Evolutionary conservation across 2,888 invertebrate species (phyloP), one percentile per base, ranked within the genome.

Genomic region (Euplagia quadripunctaria): DNA sequence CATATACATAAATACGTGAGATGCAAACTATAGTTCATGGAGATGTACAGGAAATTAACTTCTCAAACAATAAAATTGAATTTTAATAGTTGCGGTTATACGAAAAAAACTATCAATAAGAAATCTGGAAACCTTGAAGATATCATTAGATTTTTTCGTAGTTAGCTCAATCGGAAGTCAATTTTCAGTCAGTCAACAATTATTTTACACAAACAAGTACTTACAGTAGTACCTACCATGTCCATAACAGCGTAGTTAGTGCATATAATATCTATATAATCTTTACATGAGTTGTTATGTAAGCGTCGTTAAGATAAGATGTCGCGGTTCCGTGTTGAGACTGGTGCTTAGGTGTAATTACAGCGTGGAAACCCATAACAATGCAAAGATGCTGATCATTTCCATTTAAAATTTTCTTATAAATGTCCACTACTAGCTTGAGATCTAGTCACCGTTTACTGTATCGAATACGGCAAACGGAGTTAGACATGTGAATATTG

Each of bases 271-370:
- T 75, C 61, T 31, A 61, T 31, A 61, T 75, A 77, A 81, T 84
- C 81, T 86, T 86, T 86, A 82, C 79, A 66, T 74, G 72, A 81
- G 73, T 86, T 68, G 78, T 86, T 89, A 87, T 85, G 85, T 86
- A 88, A 88, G 82, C 76, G 63, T 79, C 75, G 81, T 81, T 68
- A 75, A 80, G 83, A 80, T 83, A 76, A 77, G 83, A 80, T 82
- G 80, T 76, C 73, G 80, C 75, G 73, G 84, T 85, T 85, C 86
- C 85, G 85, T 79, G 83, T 82, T 73, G 68, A 75, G 73, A 82
- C 78, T 74, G 68, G 72, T 75, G 73, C 69, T 77, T 74, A 75
- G 31, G 31, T 67, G 76, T 80, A 82, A 82, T 82, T 80, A 61
- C 61, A 31, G 65, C 20, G 76, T 70, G 76, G 73, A 69, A 66